Evolutionary conservation across 2,797 vertebrate genomes (phyloP), one percentile per base, ranked within the genome.

Genomic region (Macrochelys suwanniensis): DNA sequence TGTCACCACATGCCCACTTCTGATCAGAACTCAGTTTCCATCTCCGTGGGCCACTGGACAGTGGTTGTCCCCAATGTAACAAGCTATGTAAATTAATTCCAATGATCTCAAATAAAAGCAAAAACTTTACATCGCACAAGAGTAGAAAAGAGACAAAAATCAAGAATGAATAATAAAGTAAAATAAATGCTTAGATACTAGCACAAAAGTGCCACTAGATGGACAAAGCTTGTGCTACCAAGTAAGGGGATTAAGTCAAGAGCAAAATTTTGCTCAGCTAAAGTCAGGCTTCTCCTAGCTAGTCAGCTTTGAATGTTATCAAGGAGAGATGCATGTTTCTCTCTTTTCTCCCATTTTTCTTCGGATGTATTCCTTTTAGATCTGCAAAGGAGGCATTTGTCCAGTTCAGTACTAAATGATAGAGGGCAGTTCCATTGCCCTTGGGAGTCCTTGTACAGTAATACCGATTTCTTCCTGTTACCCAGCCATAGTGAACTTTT

Each of bases 401-500:
- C 84, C 95, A 90, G 94, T 89, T 95, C 94, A 96, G 42, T 53
- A 80, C 61, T 94, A 54, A 74, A 93, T 87, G 77, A 91, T 84
- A 96, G 61, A 94, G 11, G 78, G 92, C 4, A 95, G 94, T 88
- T 90, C 80, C 68, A 87, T 31, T 94, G 37, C 92, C 47, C 80
- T 92, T 94, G 92, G 79, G 85, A 94, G 71, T 79, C 88, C 91
- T 89, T 37, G 57, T 7, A 94, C 4, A 93, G 91, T 97, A 97
- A 88, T 53, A 94, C 57, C 93, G 93, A 76, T 42, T 95, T 96
- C 91, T 96, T 96, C 91, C 87, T 93, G 61, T 88, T 96, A 95
- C 89, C 47, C 56, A 92, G 90, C 49, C 71, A 83, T 89, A 89
- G 61, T 82, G 93, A 96, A 78, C 84, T 96, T 96, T 93, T 89